Evolutionary conservation across 2,888 invertebrate genomes (phyloP).

Genomic region (Cerceris rybyensis): DNA sequence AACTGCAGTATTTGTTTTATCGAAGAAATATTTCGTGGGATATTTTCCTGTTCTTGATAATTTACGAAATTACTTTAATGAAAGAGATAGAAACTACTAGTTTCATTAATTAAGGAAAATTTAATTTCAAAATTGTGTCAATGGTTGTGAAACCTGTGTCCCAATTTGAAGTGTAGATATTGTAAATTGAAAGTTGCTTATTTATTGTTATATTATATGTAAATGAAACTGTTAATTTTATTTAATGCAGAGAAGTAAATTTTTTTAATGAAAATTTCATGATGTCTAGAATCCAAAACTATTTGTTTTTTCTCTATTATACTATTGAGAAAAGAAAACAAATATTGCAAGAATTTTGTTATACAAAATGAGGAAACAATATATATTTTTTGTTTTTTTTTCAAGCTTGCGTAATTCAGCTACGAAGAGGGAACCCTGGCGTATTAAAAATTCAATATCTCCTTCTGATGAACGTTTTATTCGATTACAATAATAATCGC

Average conservation of each 20-base stretch:
- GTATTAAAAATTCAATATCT: not conserved
- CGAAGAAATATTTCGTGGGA: no score
- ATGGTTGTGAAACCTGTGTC: no score
- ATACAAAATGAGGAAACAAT: not conserved
- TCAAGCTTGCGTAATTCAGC: not conserved
- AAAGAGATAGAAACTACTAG: not conserved
- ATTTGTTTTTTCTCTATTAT: not conserved
- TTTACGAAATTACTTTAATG: no score
- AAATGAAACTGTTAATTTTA: not conserved
- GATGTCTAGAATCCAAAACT: not conserved
- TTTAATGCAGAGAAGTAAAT: not conserved
- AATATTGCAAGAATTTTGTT: not conserved
- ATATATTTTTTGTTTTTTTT: not conserved
- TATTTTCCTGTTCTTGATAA: no score
- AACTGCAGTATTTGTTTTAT: no score
- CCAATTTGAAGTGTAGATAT: not conserved
- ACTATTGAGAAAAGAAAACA: not conserved
- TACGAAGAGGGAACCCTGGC: no score
- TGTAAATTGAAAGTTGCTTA: not conserved
- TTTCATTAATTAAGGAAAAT: not conserved
- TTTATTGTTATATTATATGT: not conserved
- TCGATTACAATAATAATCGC: conserved; percentile 74
- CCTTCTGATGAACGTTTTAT: conserved; percentile 75
- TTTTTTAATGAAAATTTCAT: not conserved
- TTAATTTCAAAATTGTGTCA: no score